Evolutionary conservation across 2,888 invertebrate genomes (phyloP).

Genomic region (Cremastinae sp.): DNA sequence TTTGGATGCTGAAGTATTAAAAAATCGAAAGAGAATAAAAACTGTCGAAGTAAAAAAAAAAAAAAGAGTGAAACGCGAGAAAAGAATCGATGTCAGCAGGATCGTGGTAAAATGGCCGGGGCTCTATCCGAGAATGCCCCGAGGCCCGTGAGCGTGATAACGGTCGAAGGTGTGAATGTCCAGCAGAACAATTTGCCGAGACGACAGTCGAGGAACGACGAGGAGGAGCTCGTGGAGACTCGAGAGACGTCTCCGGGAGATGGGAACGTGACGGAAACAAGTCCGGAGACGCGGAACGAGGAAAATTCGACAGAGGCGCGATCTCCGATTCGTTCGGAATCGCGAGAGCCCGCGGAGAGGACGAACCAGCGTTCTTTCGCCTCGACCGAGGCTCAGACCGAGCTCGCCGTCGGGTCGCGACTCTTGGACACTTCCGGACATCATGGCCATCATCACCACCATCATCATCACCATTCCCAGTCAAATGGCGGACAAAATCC

Average conservation of each 20-base stretch:
- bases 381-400: conserved; percentile 78
- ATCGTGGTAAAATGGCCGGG: conserved; percentile 78
- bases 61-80: conserved; percentile 4
- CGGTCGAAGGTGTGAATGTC: conserved; percentile 71
- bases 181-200: conserved; percentile 49
- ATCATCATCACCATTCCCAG: conserved; percentile 46
- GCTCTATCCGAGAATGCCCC: conserved; percentile 79
- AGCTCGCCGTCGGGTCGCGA: conserved; percentile 63
- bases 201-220: conserved; percentile 35
- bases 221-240: conserved; percentile 5
- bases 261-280: conserved; percentile 20
- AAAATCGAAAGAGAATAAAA: conserved; percentile 8
- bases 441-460: conserved; percentile 41
- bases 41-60: neutral
- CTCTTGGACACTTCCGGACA: conserved; percentile 46
- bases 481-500: neutral
- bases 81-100: conserved; percentile 65
- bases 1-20: neutral
- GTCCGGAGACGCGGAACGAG: conserved; percentile 14
- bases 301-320: conserved; percentile 13
- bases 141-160: conserved; percentile 78
- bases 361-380: conserved; percentile 71
- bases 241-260: conserved; percentile 17
- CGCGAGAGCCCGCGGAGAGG: conserved; percentile 13
- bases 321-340: conserved; percentile 13